Conservation (phyloP, 2,113 vertebrate genomes). For the Anarrhichthys ocellatus region DNA sequence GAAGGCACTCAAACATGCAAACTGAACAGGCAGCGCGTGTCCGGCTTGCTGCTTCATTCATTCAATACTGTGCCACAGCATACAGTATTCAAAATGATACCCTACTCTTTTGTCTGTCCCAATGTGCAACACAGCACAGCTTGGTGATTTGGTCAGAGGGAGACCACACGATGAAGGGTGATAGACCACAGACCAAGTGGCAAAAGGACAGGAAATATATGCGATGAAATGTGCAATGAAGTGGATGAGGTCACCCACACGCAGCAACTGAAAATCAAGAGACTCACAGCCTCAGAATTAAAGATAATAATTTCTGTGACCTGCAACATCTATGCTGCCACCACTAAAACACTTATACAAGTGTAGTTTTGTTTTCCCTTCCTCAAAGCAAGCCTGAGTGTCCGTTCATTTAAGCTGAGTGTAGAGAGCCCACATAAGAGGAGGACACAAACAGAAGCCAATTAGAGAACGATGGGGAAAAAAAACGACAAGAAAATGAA, state of each 20-base stretch:
- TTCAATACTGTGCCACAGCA: conserved; percentile 50
- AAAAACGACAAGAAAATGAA: conserved; percentile 73
- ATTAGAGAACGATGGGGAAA: conserved; percentile 69
- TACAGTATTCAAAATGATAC: conserved; percentile 68
- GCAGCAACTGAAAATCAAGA: conserved; percentile 63
- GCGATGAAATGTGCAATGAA: conserved; percentile 72
- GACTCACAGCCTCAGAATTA: conserved; percentile 65
- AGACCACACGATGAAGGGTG: conserved; percentile 78
- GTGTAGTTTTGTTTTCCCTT: conserved; percentile 9
- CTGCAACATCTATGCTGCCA: conserved; percentile 51
- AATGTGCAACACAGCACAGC: conserved; percentile 70
- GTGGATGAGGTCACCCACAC: conserved; percentile 72
- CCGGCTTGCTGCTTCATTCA: conserved; percentile 44
- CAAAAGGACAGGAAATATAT: conserved; percentile 77
- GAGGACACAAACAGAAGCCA: conserved; percentile 75
- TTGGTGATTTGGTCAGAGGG: conserved; percentile 75
- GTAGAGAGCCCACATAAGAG: conserved; percentile 80
- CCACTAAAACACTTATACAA: conserved; percentile 46
- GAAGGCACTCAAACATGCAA: conserved; percentile 33
- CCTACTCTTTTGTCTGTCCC: conserved; percentile 65
- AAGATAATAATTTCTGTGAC: conserved; percentile 75
- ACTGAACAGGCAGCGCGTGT: conserved; percentile 4
- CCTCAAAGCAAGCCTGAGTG: conserved; percentile 32
- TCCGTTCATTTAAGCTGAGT: conserved; percentile 71
- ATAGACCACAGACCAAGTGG: conserved; percentile 78